A percentile compares a stretch with the other conserved stretches of the same genome.
Conservation (phyloP, 2,888 invertebrate species). For the Griposia aprilina region DNA sequence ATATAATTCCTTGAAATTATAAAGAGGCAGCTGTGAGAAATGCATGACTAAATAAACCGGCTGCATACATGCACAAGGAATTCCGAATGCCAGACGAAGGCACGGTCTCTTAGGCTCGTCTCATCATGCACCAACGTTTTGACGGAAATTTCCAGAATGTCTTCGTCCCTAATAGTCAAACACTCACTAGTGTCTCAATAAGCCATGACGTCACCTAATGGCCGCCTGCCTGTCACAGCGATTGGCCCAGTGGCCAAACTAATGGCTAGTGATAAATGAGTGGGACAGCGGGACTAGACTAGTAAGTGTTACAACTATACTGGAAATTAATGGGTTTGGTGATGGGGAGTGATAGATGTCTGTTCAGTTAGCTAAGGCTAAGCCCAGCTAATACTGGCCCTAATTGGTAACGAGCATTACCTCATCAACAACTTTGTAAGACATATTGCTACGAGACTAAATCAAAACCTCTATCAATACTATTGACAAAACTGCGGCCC, state of each 20-base stretch:
- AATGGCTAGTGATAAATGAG: conserved; percentile 53
- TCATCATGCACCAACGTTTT: not conserved
- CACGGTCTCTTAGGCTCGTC: not conserved
- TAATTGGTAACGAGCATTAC: conserved; percentile 3
- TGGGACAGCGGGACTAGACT: conserved; percentile 12
- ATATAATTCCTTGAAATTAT: conserved; percentile 55
- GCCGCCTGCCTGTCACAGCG: conserved; percentile 33
- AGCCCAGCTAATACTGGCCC: not conserved
- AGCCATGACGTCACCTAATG: conserved; percentile 64
- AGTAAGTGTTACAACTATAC: conserved; percentile 18
- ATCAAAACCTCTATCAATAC: not conserved
- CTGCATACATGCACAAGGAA: conserved; percentile 34
- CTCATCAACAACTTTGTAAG: not conserved
- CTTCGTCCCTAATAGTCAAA: conserved; percentile 16
- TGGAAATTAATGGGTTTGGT: conserved; percentile 30
- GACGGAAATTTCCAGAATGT: conserved; percentile 15
- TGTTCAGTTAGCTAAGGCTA: not conserved
- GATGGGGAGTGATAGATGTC: conserved; percentile 24
- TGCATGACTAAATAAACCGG: conserved; percentile 60
- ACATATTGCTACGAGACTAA: not conserved
- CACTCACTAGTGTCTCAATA: conserved; percentile 30
- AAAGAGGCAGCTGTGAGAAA: conserved; percentile 48
- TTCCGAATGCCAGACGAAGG: conserved; percentile 19
- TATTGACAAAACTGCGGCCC: not conserved
- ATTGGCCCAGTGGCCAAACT: conserved; percentile 32